Conservation (phyloP, 2,888 invertebrate species). For the Clusia tigrina region DNA sequence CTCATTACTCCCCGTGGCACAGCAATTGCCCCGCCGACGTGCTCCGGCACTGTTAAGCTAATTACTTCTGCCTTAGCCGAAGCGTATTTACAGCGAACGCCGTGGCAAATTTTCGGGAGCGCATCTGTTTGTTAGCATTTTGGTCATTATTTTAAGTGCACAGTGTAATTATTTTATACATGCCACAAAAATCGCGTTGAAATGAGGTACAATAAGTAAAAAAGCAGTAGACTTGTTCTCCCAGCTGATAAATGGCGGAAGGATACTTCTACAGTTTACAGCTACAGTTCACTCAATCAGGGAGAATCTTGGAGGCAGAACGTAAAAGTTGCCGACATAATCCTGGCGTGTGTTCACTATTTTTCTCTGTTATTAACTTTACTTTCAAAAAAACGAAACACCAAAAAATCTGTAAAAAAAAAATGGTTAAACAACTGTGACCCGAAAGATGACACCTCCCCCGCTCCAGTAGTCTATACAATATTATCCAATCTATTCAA, state of each 20-base stretch:
- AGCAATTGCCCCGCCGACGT: no score
- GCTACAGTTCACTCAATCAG: no score
- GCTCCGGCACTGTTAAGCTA: no score
- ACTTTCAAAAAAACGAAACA: no score
- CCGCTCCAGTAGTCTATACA: background rate
- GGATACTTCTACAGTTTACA: no score
- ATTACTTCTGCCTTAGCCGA: background rate
- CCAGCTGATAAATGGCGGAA: no score
- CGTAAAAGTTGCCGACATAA: no score
- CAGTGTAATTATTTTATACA: slow-evolving; percentile 38
- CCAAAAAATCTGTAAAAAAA: slow-evolving; percentile 46
- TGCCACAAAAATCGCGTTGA: no score
- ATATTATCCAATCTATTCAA: slow-evolving; percentile 34
- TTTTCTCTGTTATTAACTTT: background rate
- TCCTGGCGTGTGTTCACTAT: background rate
- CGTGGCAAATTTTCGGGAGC: slow-evolving; percentile 25
- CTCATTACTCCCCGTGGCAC: no score
- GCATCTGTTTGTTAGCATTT: slow-evolving; percentile 38
- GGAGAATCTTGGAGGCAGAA: no score
- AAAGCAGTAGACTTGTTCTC: no score
- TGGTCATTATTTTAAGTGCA: slow-evolving; percentile 46
- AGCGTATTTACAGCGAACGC: background rate
- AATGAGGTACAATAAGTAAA: no score
- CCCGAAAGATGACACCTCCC: slow-evolving; percentile 41
- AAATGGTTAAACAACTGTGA: slow-evolving; percentile 55